These are phyloP conservation scores for Megamerina dolium DNA, from an alignment of 2,888 invertebrate species.

Conservation along the genomic window DNA sequence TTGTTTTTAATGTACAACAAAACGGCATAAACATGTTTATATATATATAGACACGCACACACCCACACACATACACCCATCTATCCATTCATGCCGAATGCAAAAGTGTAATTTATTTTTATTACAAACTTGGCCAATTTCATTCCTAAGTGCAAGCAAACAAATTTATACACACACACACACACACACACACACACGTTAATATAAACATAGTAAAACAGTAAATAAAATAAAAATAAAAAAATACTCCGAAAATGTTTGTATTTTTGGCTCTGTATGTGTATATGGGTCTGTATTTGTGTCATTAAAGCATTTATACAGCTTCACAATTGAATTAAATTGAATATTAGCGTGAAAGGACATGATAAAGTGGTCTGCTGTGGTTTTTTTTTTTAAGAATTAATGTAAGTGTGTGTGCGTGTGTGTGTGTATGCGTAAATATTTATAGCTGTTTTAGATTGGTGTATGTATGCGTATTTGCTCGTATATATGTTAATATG, in stretches of 20 bases:
- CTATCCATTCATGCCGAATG: conserved; percentile 1
- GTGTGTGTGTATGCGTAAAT: background rate
- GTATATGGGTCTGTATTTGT: too few relatives aligned
- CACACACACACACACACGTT: background rate
- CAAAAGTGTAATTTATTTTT: conserved; percentile 29
- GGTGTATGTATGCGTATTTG: conserved; percentile 1
- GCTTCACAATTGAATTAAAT: conserved; percentile 32
- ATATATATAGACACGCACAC: background rate
- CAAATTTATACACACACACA: conserved; percentile 12
- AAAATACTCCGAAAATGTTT: too few relatives aligned
- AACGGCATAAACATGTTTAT: conserved; percentile 4
- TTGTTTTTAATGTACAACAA: conserved; percentile 9
- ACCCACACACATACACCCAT: background rate
- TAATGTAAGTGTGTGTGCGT: background rate
- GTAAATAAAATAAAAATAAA: conserved; percentile 11
- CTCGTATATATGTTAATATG: too few relatives aligned
- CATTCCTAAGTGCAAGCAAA: conserved; percentile 22
- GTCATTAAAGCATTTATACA: conserved; percentile 27
- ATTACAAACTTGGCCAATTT: conserved; percentile 31
- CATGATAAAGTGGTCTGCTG: conserved; percentile 7
- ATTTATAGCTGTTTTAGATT: conserved; percentile 1
- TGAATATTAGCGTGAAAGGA: conserved; percentile 24
- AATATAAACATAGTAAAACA: conserved; percentile 4
- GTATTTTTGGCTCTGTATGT: too few relatives aligned
- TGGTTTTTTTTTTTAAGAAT: conserved; percentile 11